phyloP scores from a whole-genome alignment of 2,888 invertebrate species.

The Abscondita cerata region DNA sequence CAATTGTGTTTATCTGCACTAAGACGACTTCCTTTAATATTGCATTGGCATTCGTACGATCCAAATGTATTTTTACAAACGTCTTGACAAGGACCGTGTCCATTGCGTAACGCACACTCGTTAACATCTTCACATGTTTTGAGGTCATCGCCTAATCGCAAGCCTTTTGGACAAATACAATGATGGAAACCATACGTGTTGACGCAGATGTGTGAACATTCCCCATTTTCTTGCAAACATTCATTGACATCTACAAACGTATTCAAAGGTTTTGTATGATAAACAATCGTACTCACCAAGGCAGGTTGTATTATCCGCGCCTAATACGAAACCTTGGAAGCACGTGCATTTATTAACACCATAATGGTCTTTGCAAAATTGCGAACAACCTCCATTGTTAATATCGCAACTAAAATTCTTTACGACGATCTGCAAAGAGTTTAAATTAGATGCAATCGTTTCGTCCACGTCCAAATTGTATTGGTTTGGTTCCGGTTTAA shows the following conservation, averaged over 20 bases:
- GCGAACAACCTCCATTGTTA: constrained; percentile 59
- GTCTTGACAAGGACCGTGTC: constrained; percentile 69
- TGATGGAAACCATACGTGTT: constrained; percentile 65
- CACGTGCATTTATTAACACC: constrained; percentile 57
- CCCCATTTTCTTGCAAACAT: constrained; percentile 62
- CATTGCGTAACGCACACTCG: constrained; percentile 68
- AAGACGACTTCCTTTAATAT: constrained; percentile 66
- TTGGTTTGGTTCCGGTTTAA: neutral
- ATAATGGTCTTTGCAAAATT: constrained; percentile 57
- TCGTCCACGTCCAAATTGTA: neutral
- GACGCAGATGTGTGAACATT: constrained; percentile 64
- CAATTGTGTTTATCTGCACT: constrained; percentile 65
- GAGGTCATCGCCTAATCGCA: constrained; percentile 56
- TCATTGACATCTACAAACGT: constrained; percentile 64
- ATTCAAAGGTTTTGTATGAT: constrained; percentile 39
- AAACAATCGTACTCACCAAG: constrained; percentile 58
- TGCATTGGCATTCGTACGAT: constrained; percentile 66
- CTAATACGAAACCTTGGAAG: constrained; percentile 58
- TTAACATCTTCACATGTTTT: constrained; percentile 62
- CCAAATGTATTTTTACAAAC: constrained; percentile 65
- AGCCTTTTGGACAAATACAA: constrained; percentile 64
- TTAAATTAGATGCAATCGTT: neutral
- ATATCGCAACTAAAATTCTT: constrained; percentile 33
- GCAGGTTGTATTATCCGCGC: constrained; percentile 54
- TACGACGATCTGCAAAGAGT: neutral